Base-by-base conservation (phyloP, 2,113 vertebrate species). In the Dipodomys merriami region DNA sequence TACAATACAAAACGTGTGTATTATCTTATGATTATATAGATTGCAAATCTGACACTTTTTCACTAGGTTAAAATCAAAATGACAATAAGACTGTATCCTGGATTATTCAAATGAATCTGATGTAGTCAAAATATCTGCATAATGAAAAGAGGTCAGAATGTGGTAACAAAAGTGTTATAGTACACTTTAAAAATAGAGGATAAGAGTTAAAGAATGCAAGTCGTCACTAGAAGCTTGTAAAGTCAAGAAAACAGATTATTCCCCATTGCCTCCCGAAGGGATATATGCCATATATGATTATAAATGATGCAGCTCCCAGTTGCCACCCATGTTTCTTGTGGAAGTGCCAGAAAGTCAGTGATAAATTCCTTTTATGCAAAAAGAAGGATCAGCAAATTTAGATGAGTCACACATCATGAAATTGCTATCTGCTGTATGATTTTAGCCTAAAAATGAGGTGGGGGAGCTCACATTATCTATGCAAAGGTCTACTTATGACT, bases 271-370 rank as follows among this genome's bases (percentile, higher is more conserved):
- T 83, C 19, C 39, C 76, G 46, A 86, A 74, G 2, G 44, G 10
- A 74, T 60, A 79, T 69, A 49, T 10, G 39, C 39, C 20, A 91
- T 9, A 69, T 84, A 79, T 27, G 18, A 93, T 62, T 65, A 78
- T n/a, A 90, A 80, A 87, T 92, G 33, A 29, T 33, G 7, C 0
- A 78, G 23, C 19, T 83, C 7, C 18, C 5, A 57, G 18, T 57
- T 77, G 33, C 13, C 71, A 15, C 12, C 11, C 30, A 49, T 3
- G 49, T 91, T 91, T 95, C 33, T 82, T 68, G 23, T 72, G 27
- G 30, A 76, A 73, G 44, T 35, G 23, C 6, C 83, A 91, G 80
- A 91, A 94, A 86, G 33, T 67, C 81, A 91, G 33, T 65, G 20
- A 19, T 62, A 53, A 60, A 65, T 82, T 11, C 2, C 25, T 77